phyloP scores from a whole-genome alignment of 2,113 vertebrate genomes.

The Chaetura pelagica region DNA sequence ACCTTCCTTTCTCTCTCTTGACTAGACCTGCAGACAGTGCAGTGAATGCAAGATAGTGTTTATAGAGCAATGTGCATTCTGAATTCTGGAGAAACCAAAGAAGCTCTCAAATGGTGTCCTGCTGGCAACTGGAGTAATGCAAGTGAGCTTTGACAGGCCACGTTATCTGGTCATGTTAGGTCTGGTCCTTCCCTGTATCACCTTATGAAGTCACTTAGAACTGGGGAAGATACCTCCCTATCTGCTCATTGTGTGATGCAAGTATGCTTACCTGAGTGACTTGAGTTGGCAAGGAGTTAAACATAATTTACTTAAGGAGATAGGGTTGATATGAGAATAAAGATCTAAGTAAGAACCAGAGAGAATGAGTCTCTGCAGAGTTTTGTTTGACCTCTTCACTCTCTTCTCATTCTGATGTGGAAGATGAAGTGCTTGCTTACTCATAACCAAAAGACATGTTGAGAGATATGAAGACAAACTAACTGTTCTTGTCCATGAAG shows the following conservation, averaged over 20 bases:
- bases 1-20: not conserved
- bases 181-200: not conserved
- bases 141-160: not conserved
- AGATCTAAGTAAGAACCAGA: not conserved
- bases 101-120: not conserved
- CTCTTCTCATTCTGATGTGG: not conserved
- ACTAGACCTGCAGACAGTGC: not conserved
- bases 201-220: not conserved
- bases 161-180: fast-evolving
- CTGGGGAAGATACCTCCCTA: not conserved
- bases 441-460: not conserved
- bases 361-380: not conserved
- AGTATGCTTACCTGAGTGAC: not conserved
- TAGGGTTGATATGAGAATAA: not conserved
- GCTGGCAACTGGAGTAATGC: not conserved
- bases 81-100: not conserved
- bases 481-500: not conserved
- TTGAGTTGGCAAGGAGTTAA: not conserved
- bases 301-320: not conserved
- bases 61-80: not conserved
- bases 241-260: not conserved
- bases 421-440: not conserved
- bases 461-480: not conserved
- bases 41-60: not conserved
- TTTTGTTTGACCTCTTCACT: not conserved